Evolutionary conservation across 2,113 vertebrate genomes (phyloP), one percentile per base, ranked within the genome.

Genomic region (Maccullochella peelii): DNA sequence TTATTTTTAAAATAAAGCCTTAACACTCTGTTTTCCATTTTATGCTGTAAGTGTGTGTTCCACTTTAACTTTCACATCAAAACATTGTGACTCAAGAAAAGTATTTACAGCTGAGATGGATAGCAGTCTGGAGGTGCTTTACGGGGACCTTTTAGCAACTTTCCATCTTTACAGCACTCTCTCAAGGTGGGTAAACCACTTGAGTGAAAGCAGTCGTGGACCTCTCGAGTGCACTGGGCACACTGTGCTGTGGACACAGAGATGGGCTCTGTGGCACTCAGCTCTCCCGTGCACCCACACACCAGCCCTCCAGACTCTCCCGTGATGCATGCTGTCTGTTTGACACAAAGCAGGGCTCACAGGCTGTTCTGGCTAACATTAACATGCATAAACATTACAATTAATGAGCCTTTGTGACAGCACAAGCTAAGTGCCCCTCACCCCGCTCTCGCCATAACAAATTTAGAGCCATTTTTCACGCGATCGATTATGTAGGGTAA

Each of bases 341-440:
- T 93, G 90, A 94, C 68, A 81, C 47, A 82, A 87, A 92, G 86
- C 94, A 94, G 93, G 63, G 52, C 73, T 76, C 82, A 49, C 79
- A 30, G 71, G 81, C 78, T 38, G 68, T 58, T 79, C 91, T 91
- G 91, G 89, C 79, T 86, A 91, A 91, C 87, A 88, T 92, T 92
- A 92, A 74, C 87, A 84, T 76, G 57, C 88, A 89, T 91, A 94
- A 94, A 94, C 87, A 92, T 80, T 75, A 76, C 80, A 88, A 91
- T 90, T 93, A 94, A 92, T 92, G 83, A 80, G 69, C 55, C 85
- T 83, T 79, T 77, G 72, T 67, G 75, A 83, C 81, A 70, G 82
- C 76, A 77, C 47, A 59, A 86, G 84, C 36, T 77, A 63, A 86
- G 84, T 82, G 61, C n/a, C 65, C 52, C 65, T 30, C 55, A 5